Evolutionary conservation across 2,113 vertebrate species (phyloP).

Genomic region (Orcinus orca): DNA sequence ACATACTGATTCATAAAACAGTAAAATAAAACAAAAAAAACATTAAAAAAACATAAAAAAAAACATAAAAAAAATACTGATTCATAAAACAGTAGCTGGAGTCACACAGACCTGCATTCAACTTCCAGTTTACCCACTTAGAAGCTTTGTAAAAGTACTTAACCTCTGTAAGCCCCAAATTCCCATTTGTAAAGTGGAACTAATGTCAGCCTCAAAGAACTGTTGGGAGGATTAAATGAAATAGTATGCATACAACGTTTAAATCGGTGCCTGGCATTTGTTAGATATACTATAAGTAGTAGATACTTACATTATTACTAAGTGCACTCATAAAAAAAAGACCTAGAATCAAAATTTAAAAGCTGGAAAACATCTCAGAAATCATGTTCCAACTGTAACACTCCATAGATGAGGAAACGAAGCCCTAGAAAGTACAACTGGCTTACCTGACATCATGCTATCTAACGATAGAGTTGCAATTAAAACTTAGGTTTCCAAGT

Average conservation of each 20-base stretch:
- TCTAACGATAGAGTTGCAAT: background rate
- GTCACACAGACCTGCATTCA: background rate
- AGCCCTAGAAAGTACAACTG: background rate
- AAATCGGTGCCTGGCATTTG: background rate
- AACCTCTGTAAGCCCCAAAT: conserved; percentile 24
- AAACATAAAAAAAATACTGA: too few relatives aligned
- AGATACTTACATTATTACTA: background rate
- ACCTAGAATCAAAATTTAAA: conserved; percentile 29
- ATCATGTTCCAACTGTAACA: background rate
- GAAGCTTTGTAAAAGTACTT: background rate
- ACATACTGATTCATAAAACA: background rate
- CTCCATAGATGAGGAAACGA: background rate
- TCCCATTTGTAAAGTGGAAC: background rate
- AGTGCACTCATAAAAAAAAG: background rate
- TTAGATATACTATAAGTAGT: background rate
- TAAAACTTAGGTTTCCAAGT: conserved; percentile 1
- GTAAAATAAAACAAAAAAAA: too few relatives aligned
- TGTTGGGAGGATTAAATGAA: background rate
- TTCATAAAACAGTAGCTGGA: background rate
- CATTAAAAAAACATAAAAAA: too few relatives aligned
- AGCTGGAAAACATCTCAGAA: background rate
- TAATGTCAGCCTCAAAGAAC: background rate
- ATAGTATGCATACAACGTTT: conserved; percentile 1
- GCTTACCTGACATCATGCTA: background rate
- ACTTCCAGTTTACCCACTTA: background rate